Evolutionary conservation across 2,888 invertebrate genomes (phyloP), one percentile per base, ranked within the genome.

Genomic region (Lycia hirtaria): DNA sequence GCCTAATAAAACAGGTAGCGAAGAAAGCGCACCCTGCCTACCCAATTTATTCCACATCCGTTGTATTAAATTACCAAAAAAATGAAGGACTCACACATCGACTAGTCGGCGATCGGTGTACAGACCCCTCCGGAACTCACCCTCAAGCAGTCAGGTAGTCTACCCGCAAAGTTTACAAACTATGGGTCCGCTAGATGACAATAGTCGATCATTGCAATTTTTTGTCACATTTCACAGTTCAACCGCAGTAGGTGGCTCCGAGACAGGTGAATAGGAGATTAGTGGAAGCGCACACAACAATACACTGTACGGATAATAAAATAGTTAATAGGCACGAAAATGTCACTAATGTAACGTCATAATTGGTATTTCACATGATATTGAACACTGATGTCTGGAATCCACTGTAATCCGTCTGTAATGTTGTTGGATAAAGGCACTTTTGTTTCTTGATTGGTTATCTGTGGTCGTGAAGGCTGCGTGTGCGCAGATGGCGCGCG

Each of bases 31-130:
- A 88, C 91, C 89, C 88, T 81, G 87, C 80, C 85, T 88, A 85
- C 87, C 87, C 91, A 91, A 90, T 90, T 88, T 88, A 90, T 87
- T 87, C 85, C 84, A 91, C 89, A 91, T 92, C 92, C 91, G 89
- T 69, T 81, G 86, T 87, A 90, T 92, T 86, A 86, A 82, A 89
- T 91, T 90, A 89, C 91, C 71, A 67, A 84, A 85, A 84, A 81
- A 84, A 75, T 72, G 68, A 69, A 30, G 37, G 47, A 89, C 91
- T 90, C 83, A 92, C 91, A 88, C 85, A 88, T 81, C 81, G 82
- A 83, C 73, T 72, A 69, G 83, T 86, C 73, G 83, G 76, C 83
- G 86, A 88, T 85, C 80, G 73, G 78, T 86, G 80, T 80, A 67
- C 74, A 74, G 81, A 83, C 76, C 76, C 68, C 76, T 80, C 74